Evolutionary conservation across 2,797 vertebrate genomes (phyloP).

Genomic region (Staurois parvus): DNA sequence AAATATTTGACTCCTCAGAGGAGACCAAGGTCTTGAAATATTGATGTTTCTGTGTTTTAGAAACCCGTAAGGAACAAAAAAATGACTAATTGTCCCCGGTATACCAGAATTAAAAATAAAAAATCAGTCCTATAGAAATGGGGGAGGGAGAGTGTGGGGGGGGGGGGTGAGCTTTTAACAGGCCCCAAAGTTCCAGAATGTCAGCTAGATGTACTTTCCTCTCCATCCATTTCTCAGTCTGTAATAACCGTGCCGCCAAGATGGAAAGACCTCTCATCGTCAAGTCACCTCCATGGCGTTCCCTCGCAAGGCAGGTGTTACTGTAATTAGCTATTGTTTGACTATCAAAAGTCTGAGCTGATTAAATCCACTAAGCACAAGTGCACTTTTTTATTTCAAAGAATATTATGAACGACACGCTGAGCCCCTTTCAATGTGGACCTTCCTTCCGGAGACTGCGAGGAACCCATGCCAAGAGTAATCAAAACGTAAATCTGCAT

Average conservation of each 20-base stretch:
- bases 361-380: constrained; percentile 97
- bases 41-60: neutral
- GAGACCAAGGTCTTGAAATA: constrained; percentile 31
- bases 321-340: constrained; percentile 99
- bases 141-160: constrained; percentile 58
- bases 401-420: constrained; percentile 93
- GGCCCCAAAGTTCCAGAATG: constrained; percentile 72
- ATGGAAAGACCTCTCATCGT: constrained; percentile 87
- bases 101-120: constrained; percentile 22
- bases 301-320: constrained; percentile 96
- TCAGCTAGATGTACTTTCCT: constrained; percentile 66
- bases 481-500: constrained; percentile 98
- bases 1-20: constrained; percentile 31
- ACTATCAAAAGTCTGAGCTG: constrained; percentile 99
- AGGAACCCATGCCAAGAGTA: constrained; percentile 98
- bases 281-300: constrained; percentile 87
- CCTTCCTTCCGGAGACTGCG: constrained; percentile 91
- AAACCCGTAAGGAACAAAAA: constrained; percentile 9
- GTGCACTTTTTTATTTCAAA: constrained; percentile 98
- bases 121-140: constrained; percentile 61
- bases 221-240: constrained; percentile 72
- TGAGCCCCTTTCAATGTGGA: constrained; percentile 94
- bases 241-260: constrained; percentile 79
- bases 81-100: constrained; percentile 58
- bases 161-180: constrained; percentile 72